A percentile compares a stretch with the other conserved stretches of the same genome.
Evolutionary conservation across 2,888 invertebrate genomes (phyloP).

Genomic region (Chrysopilus asiliformis): DNA sequence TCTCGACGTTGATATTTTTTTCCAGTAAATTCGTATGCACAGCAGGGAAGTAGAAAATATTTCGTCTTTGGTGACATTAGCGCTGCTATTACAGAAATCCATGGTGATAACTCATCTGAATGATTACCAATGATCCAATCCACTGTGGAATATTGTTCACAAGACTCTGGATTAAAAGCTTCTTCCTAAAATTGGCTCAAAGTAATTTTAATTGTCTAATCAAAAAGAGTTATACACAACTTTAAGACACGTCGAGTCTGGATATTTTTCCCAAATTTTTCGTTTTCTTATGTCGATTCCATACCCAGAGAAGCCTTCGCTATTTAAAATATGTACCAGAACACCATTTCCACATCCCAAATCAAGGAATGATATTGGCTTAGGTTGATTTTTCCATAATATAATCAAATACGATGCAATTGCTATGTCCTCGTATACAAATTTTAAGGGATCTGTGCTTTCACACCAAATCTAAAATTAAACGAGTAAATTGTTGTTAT

Average conservation of each 20-base stretch:
- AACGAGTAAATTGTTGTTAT: conserved; percentile 2
- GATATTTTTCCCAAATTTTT: conserved; percentile 78
- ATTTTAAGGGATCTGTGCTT: conserved; percentile 86
- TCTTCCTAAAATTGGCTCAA: conserved; percentile 40
- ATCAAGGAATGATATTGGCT: conserved; percentile 65
- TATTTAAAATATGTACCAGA: conserved; percentile 68
- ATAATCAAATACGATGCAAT: conserved; percentile 78
- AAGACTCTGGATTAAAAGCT: conserved; percentile 54
- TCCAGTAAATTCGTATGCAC: conserved; percentile 82
- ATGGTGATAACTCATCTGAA: conserved; percentile 97
- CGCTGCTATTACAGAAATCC: conserved; percentile 89
- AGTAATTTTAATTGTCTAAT: neutral
- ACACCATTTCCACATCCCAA: conserved; percentile 97
- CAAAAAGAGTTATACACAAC: conserved; percentile 3
- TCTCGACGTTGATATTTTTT: conserved; percentile 63
- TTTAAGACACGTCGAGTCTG: conserved; percentile 44
- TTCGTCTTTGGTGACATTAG: conserved; percentile 58
- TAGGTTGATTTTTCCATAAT: conserved; percentile 49
- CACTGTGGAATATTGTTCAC: conserved; percentile 49
- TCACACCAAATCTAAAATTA: conserved; percentile 70
- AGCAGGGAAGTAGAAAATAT: conserved; percentile 90
- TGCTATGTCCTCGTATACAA: conserved; percentile 92
- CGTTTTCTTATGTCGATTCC: conserved; percentile 77
- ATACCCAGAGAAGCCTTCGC: conserved; percentile 69
- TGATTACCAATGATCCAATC: conserved; percentile 98